A percentile compares a stretch with the other conserved stretches of the same genome.
Conservation (phyloP, 1,140 invertebrate species). For the Drosophila truncata region DNA sequence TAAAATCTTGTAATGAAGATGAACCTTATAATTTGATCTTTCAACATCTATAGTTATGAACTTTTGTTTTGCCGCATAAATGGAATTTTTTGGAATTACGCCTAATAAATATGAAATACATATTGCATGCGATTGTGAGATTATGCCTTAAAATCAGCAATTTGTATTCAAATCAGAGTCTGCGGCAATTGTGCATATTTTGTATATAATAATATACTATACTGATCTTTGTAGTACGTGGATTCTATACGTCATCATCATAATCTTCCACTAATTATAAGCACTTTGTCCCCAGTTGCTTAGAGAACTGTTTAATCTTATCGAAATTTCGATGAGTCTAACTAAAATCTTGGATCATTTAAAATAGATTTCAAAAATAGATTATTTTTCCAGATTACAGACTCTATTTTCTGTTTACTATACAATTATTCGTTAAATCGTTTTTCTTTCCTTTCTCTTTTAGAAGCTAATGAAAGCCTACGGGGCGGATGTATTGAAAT, state of each 20-base stretch:
- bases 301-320: not conserved
- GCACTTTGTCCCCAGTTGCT: not conserved
- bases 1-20: not conserved
- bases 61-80: not conserved
- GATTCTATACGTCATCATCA: not conserved
- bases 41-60: not conserved
- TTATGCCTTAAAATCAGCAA: not conserved
- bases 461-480: constrained; percentile 89
- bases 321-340: not conserved
- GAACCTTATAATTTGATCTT: not conserved
- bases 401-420: not conserved
- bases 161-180: not conserved
- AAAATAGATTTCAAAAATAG: constrained; percentile 2
- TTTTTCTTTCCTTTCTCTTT: constrained; percentile 16
- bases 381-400: not conserved
- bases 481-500: constrained; percentile 86
- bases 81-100: not conserved
- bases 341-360: not conserved
- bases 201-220: not conserved
- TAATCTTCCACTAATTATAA: not conserved
- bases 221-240: not conserved
- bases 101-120: not conserved
- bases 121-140: not conserved
- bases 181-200: not conserved
- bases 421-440: no score